phyloP scores from a whole-genome alignment of 2,113 vertebrate species.

The Passer montanus region DNA sequence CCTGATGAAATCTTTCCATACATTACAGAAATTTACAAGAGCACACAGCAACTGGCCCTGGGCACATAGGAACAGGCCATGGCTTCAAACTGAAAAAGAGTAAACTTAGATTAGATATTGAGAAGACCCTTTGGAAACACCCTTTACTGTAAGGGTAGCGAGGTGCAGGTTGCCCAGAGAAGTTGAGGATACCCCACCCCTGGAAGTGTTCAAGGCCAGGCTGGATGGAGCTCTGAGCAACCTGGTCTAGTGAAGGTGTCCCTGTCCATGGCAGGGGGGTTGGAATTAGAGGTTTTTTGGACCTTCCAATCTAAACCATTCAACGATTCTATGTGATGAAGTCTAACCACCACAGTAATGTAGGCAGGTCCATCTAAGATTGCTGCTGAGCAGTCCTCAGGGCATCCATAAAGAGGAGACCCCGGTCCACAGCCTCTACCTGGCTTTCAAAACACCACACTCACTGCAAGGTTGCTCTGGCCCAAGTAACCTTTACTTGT shows the following conservation, averaged over 20 bases:
- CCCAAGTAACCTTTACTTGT: not conserved
- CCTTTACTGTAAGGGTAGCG: not conserved
- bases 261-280: not conserved
- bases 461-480: not conserved
- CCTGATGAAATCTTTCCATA: not conserved
- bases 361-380: not conserved
- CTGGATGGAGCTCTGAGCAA: not conserved
- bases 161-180: not conserved
- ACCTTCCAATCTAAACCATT: not conserved
- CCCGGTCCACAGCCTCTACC: not conserved
- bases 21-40: not conserved
- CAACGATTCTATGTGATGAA: not conserved
- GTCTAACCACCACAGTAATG: not conserved
- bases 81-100: not conserved
- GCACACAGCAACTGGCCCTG: not conserved
- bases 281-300: not conserved
- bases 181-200: not conserved
- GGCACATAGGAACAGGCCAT: not conserved
- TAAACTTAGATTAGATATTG: not conserved
- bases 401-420: not conserved
- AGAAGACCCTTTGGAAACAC: not conserved
- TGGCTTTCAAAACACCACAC: fast-evolving
- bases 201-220: not conserved
- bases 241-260: not conserved
- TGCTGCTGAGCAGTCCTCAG: not conserved